These are phyloP conservation scores for Prunella strophiata DNA, from an alignment of 2,797 vertebrate genomes.

Conservation along the genomic window DNA sequence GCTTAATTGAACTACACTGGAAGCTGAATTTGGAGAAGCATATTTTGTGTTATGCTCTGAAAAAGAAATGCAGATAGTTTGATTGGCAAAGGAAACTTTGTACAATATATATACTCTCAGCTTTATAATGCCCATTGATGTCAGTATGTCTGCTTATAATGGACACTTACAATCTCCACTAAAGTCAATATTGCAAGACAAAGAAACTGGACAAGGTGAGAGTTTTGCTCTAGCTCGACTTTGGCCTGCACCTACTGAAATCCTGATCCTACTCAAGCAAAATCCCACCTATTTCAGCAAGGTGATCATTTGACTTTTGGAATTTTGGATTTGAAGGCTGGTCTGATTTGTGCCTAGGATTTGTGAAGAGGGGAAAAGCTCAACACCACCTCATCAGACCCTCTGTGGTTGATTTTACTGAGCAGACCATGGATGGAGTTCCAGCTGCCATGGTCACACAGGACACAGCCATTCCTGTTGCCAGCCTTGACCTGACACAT, in stretches of 20 bases:
- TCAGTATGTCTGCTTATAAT: neutral
- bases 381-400: fast-evolving
- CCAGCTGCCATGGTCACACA: neutral
- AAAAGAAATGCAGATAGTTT: neutral
- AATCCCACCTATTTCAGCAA: neutral
- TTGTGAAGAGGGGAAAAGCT: fast-evolving
- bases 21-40: neutral
- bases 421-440: neutral
- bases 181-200: neutral
- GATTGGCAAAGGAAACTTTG: neutral
- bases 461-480: fast-evolving
- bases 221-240: neutral
- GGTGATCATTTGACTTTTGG: neutral
- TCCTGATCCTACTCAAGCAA: neutral
- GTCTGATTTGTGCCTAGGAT: neutral
- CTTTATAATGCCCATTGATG: neutral
- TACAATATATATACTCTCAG: neutral
- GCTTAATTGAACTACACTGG: neutral
- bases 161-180: neutral
- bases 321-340: neutral
- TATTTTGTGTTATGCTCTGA: neutral
- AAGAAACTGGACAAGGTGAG: neutral
- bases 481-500: neutral
- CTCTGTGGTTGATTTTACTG: neutral
- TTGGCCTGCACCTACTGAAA: neutral